These are phyloP conservation scores for Nettapus auritus DNA, from an alignment of 2,113 vertebrate species.

Conservation along the genomic window DNA sequence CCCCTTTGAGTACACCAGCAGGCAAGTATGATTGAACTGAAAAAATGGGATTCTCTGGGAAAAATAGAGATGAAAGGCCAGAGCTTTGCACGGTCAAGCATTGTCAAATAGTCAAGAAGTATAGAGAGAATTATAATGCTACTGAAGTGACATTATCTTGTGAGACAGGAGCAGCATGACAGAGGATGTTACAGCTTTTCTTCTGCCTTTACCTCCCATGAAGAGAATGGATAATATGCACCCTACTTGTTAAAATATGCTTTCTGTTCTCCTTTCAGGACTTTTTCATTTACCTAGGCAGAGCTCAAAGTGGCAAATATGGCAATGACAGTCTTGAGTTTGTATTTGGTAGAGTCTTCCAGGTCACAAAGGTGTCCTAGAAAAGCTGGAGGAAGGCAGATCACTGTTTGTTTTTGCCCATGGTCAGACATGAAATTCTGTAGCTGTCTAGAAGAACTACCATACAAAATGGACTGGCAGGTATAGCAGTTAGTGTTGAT, in stretches of 20 bases:
- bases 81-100: not conserved
- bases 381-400: not conserved
- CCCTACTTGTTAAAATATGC: not conserved
- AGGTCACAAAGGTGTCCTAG: not conserved
- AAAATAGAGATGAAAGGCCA: not conserved
- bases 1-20: not conserved
- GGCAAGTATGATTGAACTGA: not conserved
- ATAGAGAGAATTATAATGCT: not conserved
- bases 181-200: not conserved
- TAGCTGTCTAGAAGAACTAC: not conserved
- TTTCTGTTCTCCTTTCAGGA: not conserved
- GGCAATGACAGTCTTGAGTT: not conserved
- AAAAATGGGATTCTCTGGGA: not conserved
- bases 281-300: not conserved
- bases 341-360: not conserved
- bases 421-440: not conserved
- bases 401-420: not conserved
- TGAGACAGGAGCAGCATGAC: not conserved
- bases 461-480: not conserved
- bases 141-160: not conserved
- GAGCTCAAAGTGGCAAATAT: not conserved
- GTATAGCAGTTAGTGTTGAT: not conserved
- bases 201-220: not conserved
- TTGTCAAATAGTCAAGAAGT: not conserved
- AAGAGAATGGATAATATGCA: not conserved